Conservation (phyloP, 35 echinoderm and acorn worm species). For the Patiria miniata region DNA sequence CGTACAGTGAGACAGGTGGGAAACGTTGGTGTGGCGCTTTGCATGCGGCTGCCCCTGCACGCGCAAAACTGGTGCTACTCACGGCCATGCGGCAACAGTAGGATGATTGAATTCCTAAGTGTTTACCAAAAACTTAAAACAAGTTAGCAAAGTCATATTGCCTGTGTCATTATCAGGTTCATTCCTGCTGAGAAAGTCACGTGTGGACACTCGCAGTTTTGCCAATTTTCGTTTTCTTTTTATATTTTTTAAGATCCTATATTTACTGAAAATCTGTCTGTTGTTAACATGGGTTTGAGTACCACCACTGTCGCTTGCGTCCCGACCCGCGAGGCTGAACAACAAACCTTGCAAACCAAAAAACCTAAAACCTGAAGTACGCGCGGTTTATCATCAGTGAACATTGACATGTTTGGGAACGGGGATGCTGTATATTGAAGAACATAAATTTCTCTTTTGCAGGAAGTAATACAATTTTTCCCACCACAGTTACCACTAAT, state of each 20-base stretch:
- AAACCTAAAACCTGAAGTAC: background rate
- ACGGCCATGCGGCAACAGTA: background rate
- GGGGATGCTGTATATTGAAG: background rate
- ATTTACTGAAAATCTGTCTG: background rate
- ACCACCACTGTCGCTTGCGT: background rate
- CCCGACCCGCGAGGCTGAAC: background rate
- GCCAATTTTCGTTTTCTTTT: too few species aligned
- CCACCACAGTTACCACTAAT: slow-evolving; percentile 23
- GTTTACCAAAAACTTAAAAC: too few species aligned
- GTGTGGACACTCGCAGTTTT: background rate
- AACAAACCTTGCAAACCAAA: slow-evolving; percentile 12
- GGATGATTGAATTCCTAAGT: background rate
- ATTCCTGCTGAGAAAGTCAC: too few species aligned
- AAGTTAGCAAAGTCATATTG: too few species aligned
- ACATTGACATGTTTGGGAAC: background rate
- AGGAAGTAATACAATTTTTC: background rate
- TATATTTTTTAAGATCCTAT: too few species aligned
- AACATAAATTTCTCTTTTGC: background rate
- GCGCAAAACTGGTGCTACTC: background rate
- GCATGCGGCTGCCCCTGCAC: background rate
- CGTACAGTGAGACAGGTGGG: too few species aligned
- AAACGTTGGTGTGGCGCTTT: slow-evolving; percentile 2
- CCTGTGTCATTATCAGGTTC: too few species aligned
- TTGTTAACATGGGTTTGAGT: background rate
- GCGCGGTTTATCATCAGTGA: background rate